A percentile compares a stretch with the other conserved stretches of the same genome.
Conservation (phyloP, 2,888 invertebrate species). For the Drosophila fungiperda region DNA sequence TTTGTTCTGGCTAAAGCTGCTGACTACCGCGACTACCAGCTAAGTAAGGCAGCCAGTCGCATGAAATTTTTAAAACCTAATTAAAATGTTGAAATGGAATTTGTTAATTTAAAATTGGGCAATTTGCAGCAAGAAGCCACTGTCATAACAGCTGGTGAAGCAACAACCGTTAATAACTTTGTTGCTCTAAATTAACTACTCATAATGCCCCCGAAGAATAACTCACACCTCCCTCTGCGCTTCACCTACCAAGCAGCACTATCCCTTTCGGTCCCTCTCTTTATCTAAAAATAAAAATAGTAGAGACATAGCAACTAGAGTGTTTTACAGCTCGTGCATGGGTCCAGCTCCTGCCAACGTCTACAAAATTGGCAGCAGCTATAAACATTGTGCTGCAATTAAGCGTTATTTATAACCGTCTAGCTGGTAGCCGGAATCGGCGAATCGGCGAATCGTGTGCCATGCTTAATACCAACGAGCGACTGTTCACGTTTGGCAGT, state of each 20-base stretch:
- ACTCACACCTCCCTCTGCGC: conserved; percentile 10
- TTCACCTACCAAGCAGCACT: too few species aligned
- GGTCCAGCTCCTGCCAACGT: conserved; percentile 38
- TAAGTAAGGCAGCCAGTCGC: conserved; percentile 59
- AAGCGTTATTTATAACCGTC: conserved; percentile 83
- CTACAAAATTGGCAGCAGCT: conserved; percentile 69
- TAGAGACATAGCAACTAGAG: conserved; percentile 12
- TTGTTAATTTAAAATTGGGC: conserved; percentile 81
- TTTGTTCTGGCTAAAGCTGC: conserved; percentile 5
- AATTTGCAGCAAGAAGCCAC: conserved; percentile 62
- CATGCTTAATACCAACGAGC: conserved; percentile 38
- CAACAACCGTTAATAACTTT: conserved; percentile 74
- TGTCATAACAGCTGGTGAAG: conserved; percentile 46
- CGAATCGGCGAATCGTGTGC: conserved; percentile 40
- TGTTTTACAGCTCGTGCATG: conserved; percentile 20
- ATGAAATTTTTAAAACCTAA: conserved; percentile 82
- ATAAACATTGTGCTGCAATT: conserved; percentile 80
- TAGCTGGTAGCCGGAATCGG: conserved; percentile 48
- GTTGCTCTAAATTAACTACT: conserved; percentile 79
- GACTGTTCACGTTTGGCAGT: conserved; percentile 20
- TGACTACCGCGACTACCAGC: conserved; percentile 14
- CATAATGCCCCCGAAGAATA: conserved; percentile 66
- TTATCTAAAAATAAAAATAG: neutral
- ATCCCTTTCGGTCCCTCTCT: neutral
- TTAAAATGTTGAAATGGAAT: conserved; percentile 82